phyloP scores from a whole-genome alignment of 2,888 invertebrate species.

The Plusia festucae region DNA sequence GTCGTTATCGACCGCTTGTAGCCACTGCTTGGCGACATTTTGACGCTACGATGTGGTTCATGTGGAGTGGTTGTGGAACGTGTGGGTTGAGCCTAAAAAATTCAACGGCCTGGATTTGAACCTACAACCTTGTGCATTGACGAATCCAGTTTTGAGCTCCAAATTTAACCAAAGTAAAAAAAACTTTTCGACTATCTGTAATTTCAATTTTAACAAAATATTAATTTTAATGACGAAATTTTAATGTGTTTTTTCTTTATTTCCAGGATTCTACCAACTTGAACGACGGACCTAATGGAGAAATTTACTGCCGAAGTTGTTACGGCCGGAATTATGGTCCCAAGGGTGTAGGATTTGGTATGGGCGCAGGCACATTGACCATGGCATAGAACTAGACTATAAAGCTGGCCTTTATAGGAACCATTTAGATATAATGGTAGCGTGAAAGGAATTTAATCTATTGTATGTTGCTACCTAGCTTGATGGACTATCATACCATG shows the following conservation, averaged over 20 bases:
- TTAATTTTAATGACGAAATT: too few species aligned
- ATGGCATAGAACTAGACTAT: conserved; percentile 92
- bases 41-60: too few species aligned
- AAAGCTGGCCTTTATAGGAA: conserved; percentile 86
- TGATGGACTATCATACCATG: conserved; percentile 81
- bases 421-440: conserved; percentile 75
- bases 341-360: conserved; percentile 96
- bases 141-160: too few species aligned
- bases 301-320: conserved; percentile 97
- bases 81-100: too few species aligned
- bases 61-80: too few species aligned
- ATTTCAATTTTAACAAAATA: too few species aligned
- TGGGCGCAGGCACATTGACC: conserved; percentile 97
- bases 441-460: conserved; percentile 84
- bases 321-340: conserved; percentile 96
- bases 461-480: conserved; percentile 76
- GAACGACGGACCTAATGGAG: conserved; percentile 97
- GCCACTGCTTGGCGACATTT: too few species aligned
- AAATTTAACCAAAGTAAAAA: too few species aligned
- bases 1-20: too few species aligned
- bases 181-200: too few species aligned
- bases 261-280: conserved; percentile 95
- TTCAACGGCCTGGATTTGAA: too few species aligned
- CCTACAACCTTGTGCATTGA: too few species aligned
- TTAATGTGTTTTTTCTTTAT: conserved; percentile 45